Base-by-base conservation (phyloP, 2,113 vertebrate genomes). In the Tragelaphus scriptus region DNA sequence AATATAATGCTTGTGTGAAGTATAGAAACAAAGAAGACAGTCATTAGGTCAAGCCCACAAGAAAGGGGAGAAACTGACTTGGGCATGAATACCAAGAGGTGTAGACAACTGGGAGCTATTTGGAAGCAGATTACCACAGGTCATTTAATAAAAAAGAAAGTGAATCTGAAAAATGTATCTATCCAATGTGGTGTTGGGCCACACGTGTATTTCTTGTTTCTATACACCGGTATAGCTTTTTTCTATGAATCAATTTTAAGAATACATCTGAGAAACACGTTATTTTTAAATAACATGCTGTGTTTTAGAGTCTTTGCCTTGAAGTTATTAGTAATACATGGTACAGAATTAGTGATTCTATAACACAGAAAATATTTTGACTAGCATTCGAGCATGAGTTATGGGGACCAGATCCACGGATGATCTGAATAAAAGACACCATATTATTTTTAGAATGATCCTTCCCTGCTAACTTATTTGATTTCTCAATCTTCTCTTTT, bases 291-390 rank as follows among this genome's bases (percentile, higher is more conserved):
- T 58, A 47, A 84, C 4, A 53, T 51, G 3, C 6, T 82, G 1
- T 49, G 17, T 79, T 81, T 90, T 90, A 44, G 10, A 40, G 6
- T 58, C 63, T 90, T n/a, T 87, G 63, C n/a, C 7, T 58, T 47
- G 40, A 88, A n/a, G 17, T 23, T 77, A 82, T 59, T 94, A 59
- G n/a, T 53, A 77, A 40, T 30, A 84, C 2, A 53, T 91, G 21
- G 14, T 47, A 63, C 10, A 89, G 61, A 28, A 56, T 85, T 59
- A 90, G 47, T 49, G 25, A 59, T 53, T 90, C 58, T n/a, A 30
- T n/a, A 84, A 96, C n/a, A 87, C 28, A 93, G 58, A 96, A 93
- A 79, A n/a, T 59, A 71, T 61, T 94, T 77, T 68, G 6, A 80
- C 87, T 85, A 14, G 4, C 36, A 77, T 58, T 61, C 32, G 82